A percentile compares a stretch with the other conserved stretches of the same genome.
These are phyloP conservation scores for Zoanthus sociatus DNA, from an alignment of 92 coral and sea anemone species.

Conservation along the genomic window DNA sequence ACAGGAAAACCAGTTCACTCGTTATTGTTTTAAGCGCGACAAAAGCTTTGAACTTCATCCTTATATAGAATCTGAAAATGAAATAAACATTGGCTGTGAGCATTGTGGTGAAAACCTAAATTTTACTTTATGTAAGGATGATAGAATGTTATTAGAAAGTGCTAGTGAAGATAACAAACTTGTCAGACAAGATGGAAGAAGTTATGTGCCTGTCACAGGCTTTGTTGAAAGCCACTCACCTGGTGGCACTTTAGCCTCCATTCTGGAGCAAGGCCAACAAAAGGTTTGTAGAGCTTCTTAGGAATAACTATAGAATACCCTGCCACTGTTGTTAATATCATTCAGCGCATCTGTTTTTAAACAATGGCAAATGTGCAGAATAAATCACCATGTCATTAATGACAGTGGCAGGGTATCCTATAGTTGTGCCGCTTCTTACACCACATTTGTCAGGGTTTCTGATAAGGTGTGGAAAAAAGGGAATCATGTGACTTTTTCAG, in stretches of 20 bases:
- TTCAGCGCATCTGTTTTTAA: too few species aligned
- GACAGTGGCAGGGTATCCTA: too few species aligned
- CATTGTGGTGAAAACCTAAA: neutral
- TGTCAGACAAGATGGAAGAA: neutral
- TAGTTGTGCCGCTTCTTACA: too few species aligned
- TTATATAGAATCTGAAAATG: neutral
- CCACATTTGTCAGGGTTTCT: too few species aligned
- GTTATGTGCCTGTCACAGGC: neutral
- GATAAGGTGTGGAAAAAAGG: too few species aligned
- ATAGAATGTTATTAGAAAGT: neutral
- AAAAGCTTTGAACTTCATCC: neutral
- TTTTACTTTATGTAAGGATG: neutral
- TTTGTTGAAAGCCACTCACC: neutral
- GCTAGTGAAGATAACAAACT: neutral
- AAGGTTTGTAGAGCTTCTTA: neutral
- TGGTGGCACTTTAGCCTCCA: neutral
- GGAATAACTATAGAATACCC: too few species aligned
- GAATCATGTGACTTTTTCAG: too few species aligned
- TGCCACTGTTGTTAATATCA: too few species aligned
- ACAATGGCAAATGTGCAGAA: too few species aligned
- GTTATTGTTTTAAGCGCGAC: neutral
- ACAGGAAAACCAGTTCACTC: conserved; percentile 1
- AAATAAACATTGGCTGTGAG: neutral
- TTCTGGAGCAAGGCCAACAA: neutral
- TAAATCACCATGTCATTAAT: too few species aligned